Base-by-base conservation (phyloP, 1,140 invertebrate genomes). In the Neomicropteryx cornuta region DNA sequence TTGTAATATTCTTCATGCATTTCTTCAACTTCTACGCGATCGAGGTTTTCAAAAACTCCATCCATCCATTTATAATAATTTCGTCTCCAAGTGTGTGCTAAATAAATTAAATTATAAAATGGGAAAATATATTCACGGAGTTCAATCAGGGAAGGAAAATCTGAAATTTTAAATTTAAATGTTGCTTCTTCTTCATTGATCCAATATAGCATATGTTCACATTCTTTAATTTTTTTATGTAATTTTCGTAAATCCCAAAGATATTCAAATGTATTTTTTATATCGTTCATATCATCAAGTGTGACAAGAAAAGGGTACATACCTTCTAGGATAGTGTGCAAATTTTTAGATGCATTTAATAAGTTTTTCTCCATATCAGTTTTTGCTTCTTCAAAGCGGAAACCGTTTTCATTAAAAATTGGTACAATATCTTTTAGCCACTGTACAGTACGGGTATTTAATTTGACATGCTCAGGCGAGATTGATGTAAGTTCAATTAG, bases 181-280 rank as follows among this genome's bases (percentile, higher is more conserved):
- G 87, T 62, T 4, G 60, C 60, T 66, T 90, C 85, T 65, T 90
- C 85, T 50, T 77, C 73, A 56, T 88, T 87, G 17, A 89, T 83
- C 84, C 83, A 87, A 1, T 66, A 52, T 14, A 83, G 74, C 38
- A 75, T 70, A 24, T 75, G 65, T 35, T 77, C 66, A 36, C 81
- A 73, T 19, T 75, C 70, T 43, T 75, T 67, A 4, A 90, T 58
- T 49, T 76, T 66, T 34, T 75, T 73, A 34, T 81, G 68, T 31
- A 86, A 72, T 41, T 72, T 71, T 29, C 75, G 68, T n/a, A 87
- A 71, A 46, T 81, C 46, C 47, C 71, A 61, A 32, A 76, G 60
- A 44, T 75, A 77, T 21, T 70, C 61, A 2, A 58, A 55, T 16
- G 75, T 67, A 33, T 71, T 67, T n/a, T 62, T 54, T 2, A 62